Evolutionary conservation across 2,797 vertebrate species (phyloP).

Genomic region (Chelonia mydas): DNA sequence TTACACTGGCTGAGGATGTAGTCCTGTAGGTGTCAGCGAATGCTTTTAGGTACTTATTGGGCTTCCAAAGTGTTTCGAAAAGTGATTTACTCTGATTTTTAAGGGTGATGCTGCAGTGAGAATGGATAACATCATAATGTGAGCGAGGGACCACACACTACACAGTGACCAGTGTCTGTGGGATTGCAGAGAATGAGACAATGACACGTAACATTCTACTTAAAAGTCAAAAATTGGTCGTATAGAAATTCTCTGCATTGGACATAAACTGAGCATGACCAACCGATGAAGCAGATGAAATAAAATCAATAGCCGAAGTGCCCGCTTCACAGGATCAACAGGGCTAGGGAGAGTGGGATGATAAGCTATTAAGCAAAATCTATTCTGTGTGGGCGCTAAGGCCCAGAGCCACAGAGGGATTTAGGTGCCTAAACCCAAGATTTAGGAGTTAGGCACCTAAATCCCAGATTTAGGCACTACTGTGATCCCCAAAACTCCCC

Average conservation of each 20-base stretch:
- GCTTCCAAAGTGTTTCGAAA: neutral
- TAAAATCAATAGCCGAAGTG: neutral
- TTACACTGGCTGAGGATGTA: neutral
- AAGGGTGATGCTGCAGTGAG: neutral
- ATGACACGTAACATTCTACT: too few relatives aligned
- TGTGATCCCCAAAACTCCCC: too few relatives aligned
- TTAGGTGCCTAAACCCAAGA: too few relatives aligned
- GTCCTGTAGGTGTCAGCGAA: neutral
- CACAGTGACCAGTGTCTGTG: too few relatives aligned
- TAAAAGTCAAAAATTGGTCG: too few relatives aligned
- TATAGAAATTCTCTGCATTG: too few relatives aligned
- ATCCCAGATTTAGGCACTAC: too few relatives aligned
- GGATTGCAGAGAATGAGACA: too few relatives aligned
- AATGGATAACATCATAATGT: neutral
- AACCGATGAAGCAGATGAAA: neutral
- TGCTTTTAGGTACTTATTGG: neutral
- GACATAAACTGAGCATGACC: neutral
- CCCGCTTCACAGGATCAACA: neutral
- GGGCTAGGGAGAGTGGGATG: neutral
- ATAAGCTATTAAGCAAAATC: neutral
- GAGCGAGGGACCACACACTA: too few relatives aligned
- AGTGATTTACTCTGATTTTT: neutral
- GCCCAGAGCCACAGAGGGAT: too few relatives aligned
- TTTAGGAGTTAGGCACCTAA: too few relatives aligned
- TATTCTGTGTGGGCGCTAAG: neutral